phyloP scores from a whole-genome alignment of 2,113 vertebrate genomes.

The Megaceryle maxima region DNA sequence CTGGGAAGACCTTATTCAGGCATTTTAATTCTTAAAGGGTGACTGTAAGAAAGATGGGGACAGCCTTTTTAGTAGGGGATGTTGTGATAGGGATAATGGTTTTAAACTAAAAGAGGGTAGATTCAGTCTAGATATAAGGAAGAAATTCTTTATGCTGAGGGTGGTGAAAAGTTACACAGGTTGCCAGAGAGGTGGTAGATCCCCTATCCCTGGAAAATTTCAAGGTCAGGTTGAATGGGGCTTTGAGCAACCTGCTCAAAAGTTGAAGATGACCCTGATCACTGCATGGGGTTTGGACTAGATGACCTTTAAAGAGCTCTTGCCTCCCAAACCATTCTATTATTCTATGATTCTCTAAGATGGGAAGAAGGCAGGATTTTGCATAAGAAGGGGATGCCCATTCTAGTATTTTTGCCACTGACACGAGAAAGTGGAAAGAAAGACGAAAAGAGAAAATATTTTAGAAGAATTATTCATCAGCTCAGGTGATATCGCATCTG shows the following conservation, averaged over 20 bases:
- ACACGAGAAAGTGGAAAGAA: rapidly evolving
- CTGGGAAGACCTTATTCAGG: rapidly evolving
- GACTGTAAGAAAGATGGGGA: neutral
- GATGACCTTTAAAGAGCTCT: neutral
- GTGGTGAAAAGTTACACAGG: neutral
- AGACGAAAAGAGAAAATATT: neutral
- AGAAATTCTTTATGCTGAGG: rapidly evolving
- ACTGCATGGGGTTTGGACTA: rapidly evolving
- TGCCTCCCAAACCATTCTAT: neutral
- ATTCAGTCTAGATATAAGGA: neutral
- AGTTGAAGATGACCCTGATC: neutral
- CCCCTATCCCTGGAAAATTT: too few relatives aligned
- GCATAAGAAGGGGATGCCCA: rapidly evolving
- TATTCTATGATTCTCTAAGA: neutral
- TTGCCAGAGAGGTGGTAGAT: neutral
- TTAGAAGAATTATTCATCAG: neutral
- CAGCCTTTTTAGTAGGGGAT: rapidly evolving
- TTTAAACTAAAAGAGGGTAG: neutral
- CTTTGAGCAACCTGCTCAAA: rapidly evolving
- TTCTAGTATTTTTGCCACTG: neutral
- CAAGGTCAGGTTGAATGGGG: rapidly evolving
- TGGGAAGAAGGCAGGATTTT: neutral
- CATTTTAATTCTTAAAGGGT: neutral
- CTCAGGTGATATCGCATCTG: neutral
- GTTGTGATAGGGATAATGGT: neutral